These are phyloP conservation scores for Ophiothrix spiculata DNA, from an alignment of 35 echinoderm and acorn worm species.

Conservation along the genomic window DNA sequence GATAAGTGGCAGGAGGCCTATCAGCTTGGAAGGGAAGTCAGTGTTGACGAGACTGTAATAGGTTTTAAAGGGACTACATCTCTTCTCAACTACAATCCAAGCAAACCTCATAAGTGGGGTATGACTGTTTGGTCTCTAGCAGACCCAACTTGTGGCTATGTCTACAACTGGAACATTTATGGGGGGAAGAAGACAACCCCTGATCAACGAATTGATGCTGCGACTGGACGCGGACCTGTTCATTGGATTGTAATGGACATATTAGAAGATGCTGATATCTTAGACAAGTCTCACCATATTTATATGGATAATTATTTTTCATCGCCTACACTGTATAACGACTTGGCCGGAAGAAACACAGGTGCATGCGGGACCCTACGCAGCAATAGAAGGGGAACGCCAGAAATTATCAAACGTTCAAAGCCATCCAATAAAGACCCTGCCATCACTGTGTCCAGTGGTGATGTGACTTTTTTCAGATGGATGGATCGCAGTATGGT, in stretches of 20 bases:
- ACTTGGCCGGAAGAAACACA: conserved; percentile 2
- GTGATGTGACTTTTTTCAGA: conserved; percentile 27
- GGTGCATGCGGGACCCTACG: conserved; percentile 50
- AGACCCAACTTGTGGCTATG: neutral
- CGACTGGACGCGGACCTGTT: neutral
- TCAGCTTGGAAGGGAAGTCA: neutral
- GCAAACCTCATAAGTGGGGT: too few relatives aligned
- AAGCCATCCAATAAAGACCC: conserved; percentile 32
- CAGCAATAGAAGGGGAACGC: conserved; percentile 25
- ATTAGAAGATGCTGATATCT: neutral
- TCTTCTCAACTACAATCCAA: neutral
- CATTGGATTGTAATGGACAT: neutral
- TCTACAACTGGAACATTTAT: neutral
- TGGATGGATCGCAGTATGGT: too few relatives aligned
- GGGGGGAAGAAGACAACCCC: neutral
- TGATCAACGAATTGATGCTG: neutral
- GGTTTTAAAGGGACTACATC: neutral
- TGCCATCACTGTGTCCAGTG: conserved; percentile 4
- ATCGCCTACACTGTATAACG: conserved; percentile 32
- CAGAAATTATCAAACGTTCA: conserved; percentile 28
- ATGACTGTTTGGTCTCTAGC: neutral
- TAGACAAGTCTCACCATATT: conserved; percentile 26
- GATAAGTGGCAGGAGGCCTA: conserved; percentile 6
- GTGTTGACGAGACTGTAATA: too few relatives aligned
- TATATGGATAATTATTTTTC: conserved; percentile 75